A percentile compares a stretch with the other conserved stretches of the same genome.
phyloP scores from a whole-genome alignment of 2,797 vertebrate species.

The Eospalax fontanierii region DNA sequence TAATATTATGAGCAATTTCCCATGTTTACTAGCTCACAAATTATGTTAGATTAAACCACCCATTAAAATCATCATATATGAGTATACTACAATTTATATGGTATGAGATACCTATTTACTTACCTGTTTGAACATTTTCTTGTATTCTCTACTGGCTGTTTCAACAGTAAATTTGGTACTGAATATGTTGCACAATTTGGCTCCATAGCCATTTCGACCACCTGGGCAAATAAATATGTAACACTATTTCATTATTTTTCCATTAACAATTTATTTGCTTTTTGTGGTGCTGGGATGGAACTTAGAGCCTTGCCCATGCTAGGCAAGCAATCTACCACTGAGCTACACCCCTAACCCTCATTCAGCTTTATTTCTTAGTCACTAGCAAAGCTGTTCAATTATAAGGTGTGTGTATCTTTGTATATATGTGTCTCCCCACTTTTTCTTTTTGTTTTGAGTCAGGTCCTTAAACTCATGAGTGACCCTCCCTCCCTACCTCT shows the following conservation, averaged over 20 bases:
- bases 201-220: conserved; percentile 99
- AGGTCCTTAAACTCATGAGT: background rate
- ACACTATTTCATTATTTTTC: conserved; percentile 14
- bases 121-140: conserved; percentile 96
- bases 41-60: conserved; percentile 18
- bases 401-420: background rate
- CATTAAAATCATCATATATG: conserved; percentile 47
- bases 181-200: conserved; percentile 99
- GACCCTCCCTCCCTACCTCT: background rate
- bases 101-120: conserved; percentile 50
- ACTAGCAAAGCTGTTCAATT: conserved; percentile 48
- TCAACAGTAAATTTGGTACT: conserved; percentile 98
- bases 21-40: conserved; percentile 55
- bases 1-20: conserved; percentile 31
- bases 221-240: conserved; percentile 89
- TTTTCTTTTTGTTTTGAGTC: background rate
- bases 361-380: conserved; percentile 42
- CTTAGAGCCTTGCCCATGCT: background rate
- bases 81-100: conserved; percentile 43
- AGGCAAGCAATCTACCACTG: conserved; percentile 12
- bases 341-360: background rate
- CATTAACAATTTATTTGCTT: background rate
- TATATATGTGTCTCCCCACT: background rate
- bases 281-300: background rate
- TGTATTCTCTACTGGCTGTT: conserved; percentile 96